Percentiles rank a stretch among this genome's conserved stretches.
Conservation (phyloP, 2,113 vertebrate genomes). For the Silurus asotus region DNA sequence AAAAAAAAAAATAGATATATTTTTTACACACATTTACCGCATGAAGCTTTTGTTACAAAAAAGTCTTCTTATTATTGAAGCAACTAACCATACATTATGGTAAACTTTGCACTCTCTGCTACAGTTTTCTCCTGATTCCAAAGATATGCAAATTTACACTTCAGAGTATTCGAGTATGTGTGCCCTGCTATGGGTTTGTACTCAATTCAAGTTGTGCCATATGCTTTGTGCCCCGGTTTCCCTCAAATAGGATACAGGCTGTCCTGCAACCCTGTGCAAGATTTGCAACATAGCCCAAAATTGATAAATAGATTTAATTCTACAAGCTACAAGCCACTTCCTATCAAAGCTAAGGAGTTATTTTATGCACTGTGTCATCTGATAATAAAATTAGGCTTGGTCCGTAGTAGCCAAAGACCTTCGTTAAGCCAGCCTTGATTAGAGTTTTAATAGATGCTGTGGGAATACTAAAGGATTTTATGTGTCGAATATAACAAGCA, state of each 20-base stretch:
- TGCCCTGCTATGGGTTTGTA: no score
- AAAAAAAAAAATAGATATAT: no score
- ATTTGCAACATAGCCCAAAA: no score
- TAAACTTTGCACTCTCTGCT: neutral
- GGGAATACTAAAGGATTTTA: neutral
- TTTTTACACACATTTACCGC: neutral
- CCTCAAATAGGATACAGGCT: no score
- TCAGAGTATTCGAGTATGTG: no score
- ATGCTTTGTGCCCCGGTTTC: no score
- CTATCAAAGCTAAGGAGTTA: conserved; percentile 4
- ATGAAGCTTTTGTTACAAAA: neutral
- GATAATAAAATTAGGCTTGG: neutral
- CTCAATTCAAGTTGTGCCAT: no score
- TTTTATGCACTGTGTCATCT: neutral
- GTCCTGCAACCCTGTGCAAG: no score
- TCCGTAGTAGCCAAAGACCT: neutral
- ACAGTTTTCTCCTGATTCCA: no score
- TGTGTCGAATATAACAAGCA: neutral
- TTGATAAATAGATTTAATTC: neutral
- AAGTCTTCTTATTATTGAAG: neutral
- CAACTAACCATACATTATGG: neutral
- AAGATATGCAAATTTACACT: no score
- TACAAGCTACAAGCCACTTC: neutral
- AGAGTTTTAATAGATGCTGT: neutral
- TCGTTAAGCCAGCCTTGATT: neutral